Percentiles rank a stretch among this genome's conserved stretches.
phyloP scores from a whole-genome alignment of 2,888 invertebrate genomes.

The Eupeodes latifasciatus region DNA sequence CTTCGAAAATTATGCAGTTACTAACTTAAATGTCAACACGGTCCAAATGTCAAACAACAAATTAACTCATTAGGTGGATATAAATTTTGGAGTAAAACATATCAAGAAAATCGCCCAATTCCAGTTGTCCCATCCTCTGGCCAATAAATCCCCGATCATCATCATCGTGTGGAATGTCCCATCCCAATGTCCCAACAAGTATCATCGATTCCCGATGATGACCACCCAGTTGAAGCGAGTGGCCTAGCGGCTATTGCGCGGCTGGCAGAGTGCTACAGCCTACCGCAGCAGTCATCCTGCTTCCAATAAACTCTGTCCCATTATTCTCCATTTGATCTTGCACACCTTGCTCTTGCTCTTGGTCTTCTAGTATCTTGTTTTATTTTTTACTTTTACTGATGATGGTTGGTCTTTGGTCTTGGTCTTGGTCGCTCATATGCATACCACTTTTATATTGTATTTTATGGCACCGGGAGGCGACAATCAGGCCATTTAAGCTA shows the following conservation, averaged over 20 bases:
- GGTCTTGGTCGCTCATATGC: slow-evolving; percentile 22
- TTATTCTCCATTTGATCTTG: slow-evolving; percentile 69
- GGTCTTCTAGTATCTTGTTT: slow-evolving; percentile 9
- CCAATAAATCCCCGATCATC: slow-evolving; percentile 67
- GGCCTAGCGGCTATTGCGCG: slow-evolving; percentile 34
- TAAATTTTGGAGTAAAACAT: slow-evolving; percentile 67
- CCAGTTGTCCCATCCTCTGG: slow-evolving; percentile 43
- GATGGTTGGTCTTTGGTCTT: not conserved
- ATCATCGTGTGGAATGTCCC: slow-evolving; percentile 58
- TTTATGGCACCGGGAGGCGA: slow-evolving; percentile 68
- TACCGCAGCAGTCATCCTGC: slow-evolving; percentile 60
- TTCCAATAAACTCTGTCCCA: slow-evolving; percentile 63
- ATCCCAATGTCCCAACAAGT: slow-evolving; percentile 46
- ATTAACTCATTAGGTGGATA: slow-evolving; percentile 73
- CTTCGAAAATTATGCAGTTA: slow-evolving; percentile 34
- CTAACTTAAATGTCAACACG: slow-evolving; percentile 59
- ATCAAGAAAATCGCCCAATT: slow-evolving; percentile 33
- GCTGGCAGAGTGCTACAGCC: slow-evolving; percentile 43
- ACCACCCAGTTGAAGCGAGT: slow-evolving; percentile 65
- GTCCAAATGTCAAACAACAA: slow-evolving; percentile 73
- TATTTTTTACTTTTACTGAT: no score
- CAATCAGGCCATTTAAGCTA: slow-evolving; percentile 76
- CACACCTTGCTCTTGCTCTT: slow-evolving; percentile 31
- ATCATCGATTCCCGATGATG: slow-evolving; percentile 36
- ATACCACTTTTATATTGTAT: slow-evolving; percentile 59